These are phyloP conservation scores for Lepidurus apus DNA, from an alignment of 1,140 invertebrate species.

Conservation along the genomic window DNA sequence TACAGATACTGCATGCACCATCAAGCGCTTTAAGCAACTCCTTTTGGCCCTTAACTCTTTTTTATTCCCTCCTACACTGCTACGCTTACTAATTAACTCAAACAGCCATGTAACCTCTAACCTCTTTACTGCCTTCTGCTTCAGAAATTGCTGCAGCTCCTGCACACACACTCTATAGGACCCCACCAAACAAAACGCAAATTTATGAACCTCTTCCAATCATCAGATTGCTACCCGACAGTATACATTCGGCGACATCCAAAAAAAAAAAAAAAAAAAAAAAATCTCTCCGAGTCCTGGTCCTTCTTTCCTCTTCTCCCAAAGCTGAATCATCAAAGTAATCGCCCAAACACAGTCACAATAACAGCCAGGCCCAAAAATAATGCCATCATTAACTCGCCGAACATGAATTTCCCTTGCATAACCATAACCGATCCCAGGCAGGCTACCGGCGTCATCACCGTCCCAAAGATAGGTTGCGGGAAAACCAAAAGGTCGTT, in stretches of 20 bases:
- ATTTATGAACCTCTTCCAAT: slow-evolving; percentile 8
- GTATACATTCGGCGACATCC: not conserved
- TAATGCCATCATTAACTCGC: slow-evolving; percentile 21
- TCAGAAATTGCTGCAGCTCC: not conserved
- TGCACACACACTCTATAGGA: not conserved
- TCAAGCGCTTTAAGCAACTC: not conserved
- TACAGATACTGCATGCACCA: not conserved
- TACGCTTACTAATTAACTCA: slow-evolving; percentile 13
- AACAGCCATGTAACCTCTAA: slow-evolving; percentile 21
- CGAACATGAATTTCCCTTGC: slow-evolving; percentile 16
- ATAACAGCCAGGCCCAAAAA: not conserved
- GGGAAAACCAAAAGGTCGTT: not conserved
- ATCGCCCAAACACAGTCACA: not conserved
- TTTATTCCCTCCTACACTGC: slow-evolving; percentile 4
- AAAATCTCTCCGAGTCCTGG: not conserved
- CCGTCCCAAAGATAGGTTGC: not conserved
- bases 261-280: not conserved
- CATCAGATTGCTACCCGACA: not conserved
- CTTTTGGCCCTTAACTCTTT: not conserved
- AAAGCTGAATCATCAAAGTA: not conserved
- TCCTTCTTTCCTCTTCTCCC: not conserved
- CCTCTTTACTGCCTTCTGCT: slow-evolving; percentile 1
- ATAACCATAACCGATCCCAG: slow-evolving; percentile 6
- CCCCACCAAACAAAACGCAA: not conserved
- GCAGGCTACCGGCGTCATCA: slow-evolving; percentile 26